Evolutionary conservation across 2,113 vertebrate species (phyloP), one percentile per base, ranked within the genome.

Genomic region (Platichthys stellatus): DNA sequence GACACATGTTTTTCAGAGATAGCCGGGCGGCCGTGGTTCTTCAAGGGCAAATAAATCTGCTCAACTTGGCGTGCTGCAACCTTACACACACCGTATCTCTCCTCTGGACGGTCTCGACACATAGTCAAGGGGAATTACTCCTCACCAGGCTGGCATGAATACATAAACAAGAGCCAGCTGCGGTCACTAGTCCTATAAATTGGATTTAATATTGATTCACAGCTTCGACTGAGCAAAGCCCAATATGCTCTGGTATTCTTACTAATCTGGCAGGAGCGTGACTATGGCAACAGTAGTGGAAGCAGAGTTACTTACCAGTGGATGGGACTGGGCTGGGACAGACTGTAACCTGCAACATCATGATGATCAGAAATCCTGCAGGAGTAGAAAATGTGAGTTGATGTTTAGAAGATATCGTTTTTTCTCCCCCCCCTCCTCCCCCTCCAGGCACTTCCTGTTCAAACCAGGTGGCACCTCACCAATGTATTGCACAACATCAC

Each of bases 381-480:
- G 4, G 54, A 59, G n/a, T 26, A 0, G 15, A 1, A 6, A 43
- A 43, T 43, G 12, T 43, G 40, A 11, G 13, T 18, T 75, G n/a
- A n/a, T n/a, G 45, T 40, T 43, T 53, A 1, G 18, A 17, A 53
- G 3, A 10, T 11, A 26, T 69, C 13, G 12, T 83, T 68, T 85
- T 66, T 14, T 81, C 66, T 70, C 65, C 18, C 20, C 63, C n/a
- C 68, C 93, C 24, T 24, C 24, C 24, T 24, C 76, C 72, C 18
- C 35, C 60, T 23, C 65, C 93, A 99, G 98, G 94, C 98, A 99
- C 91, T 99, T 99, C 94, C 94, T 99, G 63, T 99, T 99, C 94
- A 99, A 99, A 93, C 97, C 98, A 0, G 97, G 98, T 81, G 98
- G 97, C 76, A 97, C 96, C 40, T 99, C 98, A 67, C 98, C 98